Evolutionary conservation across 2,113 vertebrate species (phyloP), one percentile per base, ranked within the genome.

Genomic region (Seriola dumerili): DNA sequence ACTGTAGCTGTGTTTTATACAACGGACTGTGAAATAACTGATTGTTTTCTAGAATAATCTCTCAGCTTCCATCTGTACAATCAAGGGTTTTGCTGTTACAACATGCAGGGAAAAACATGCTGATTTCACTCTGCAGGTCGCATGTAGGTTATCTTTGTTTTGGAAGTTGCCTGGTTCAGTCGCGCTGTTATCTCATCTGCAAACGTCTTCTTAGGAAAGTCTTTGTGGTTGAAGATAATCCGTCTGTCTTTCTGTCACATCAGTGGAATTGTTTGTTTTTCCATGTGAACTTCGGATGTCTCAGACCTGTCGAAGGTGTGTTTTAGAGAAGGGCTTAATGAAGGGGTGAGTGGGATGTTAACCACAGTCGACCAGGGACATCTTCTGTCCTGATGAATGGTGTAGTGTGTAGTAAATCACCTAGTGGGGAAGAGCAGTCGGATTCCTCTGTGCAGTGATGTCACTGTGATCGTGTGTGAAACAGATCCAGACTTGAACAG

Each of bases 401-500:
- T 90, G 78, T 77, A 76, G 78, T 34, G 57, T 1, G 42, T 79
- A 85, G 90, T 94, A 95, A 94, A 96, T 94, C 93, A 95, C 83
- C 77, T 21, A 57, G 61, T 81, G 83, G 80, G 76, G 78, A 84
- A 91, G 84, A 90, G 83, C 81, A 73, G 85, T 85, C 68, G 29
- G 94, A 95, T 95, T 96, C 94, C 93, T 93, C 78, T 70, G 84
- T 70, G 84, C 69, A 19, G 88, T 95, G 94, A 95, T 92, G 94
- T 95, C 95, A 96, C 89, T 48, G 7, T 69, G 32, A 80, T 65
- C 66, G 73, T 91, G 92, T 85, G 90, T 90, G 87, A 93, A 93
- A 94, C 95, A 93, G 88, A 95, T 96, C 94, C 94, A 94, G 94
- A 94, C 95, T 92, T 94, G 95, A 95, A 93, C 63, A 64, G 88